A percentile compares a stretch with the other conserved stretches of the same genome.
These are phyloP conservation scores for Thripadectes ignobilis DNA, from an alignment of 2,797 vertebrate species.

Conservation along the genomic window DNA sequence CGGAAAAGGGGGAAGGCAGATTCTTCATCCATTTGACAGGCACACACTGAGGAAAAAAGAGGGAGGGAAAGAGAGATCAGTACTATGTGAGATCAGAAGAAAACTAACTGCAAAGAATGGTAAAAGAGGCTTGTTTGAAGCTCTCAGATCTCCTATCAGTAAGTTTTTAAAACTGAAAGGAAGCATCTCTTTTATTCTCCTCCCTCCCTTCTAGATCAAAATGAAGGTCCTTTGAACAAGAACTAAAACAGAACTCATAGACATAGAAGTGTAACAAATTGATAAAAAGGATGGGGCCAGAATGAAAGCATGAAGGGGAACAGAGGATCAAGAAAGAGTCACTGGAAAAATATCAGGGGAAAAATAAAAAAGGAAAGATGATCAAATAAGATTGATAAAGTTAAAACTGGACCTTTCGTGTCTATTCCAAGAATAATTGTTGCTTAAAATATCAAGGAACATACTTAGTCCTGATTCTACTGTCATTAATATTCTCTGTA, in stretches of 20 bases:
- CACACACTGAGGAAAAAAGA: background rate
- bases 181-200: background rate
- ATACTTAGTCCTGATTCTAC: background rate
- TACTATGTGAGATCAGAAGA: slow-evolving; percentile 3
- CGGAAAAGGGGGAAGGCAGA: background rate
- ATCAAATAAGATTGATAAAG: background rate
- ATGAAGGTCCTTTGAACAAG: background rate
- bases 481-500: background rate
- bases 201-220: slow-evolving; percentile 10
- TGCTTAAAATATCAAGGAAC: background rate
- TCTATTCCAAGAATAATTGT: background rate
- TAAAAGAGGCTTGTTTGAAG: background rate
- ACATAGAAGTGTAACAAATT: background rate
- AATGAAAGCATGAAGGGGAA: background rate
- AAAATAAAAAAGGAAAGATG: background rate
- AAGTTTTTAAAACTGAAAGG: slow-evolving; percentile 4
- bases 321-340: background rate
- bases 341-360: background rate
- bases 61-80: background rate
- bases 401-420: background rate
- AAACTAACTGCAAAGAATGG: background rate
- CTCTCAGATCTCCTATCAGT: background rate
- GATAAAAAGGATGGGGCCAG: background rate
- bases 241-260: background rate
- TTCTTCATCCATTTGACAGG: background rate